These are phyloP conservation scores for Mola mola DNA, from an alignment of 2,113 vertebrate genomes.

Conservation along the genomic window DNA sequence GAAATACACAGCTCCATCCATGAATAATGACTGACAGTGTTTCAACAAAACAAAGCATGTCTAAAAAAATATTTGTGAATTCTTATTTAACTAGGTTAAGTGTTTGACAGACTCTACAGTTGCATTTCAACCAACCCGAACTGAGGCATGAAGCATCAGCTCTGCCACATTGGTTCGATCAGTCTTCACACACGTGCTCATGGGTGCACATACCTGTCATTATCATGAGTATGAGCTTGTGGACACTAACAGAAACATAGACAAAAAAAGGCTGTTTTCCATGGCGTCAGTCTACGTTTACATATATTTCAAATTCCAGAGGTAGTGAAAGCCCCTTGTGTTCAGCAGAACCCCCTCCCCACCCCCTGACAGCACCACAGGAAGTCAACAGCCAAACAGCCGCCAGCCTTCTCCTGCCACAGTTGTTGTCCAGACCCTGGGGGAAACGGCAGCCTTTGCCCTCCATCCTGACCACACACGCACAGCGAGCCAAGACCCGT, in stretches of 20 bases:
- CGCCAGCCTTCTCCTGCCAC: conserved; percentile 50
- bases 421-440: conserved; percentile 46
- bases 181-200: too few species aligned
- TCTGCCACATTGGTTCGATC: too few species aligned
- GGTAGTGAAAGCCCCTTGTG: conserved; percentile 36
- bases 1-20: conserved; percentile 12
- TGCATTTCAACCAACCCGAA: too few species aligned
- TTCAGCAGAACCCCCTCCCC: conserved; percentile 8
- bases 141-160: too few species aligned
- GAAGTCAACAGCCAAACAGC: conserved; percentile 67
- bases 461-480: conserved; percentile 31
- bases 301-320: conserved; percentile 49
- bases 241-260: too few species aligned
- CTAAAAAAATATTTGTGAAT: too few species aligned
- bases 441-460: conserved; percentile 34
- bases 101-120: too few species aligned
- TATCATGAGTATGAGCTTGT: too few species aligned
- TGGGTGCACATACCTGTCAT: background rate
- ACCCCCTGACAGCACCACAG: conserved; percentile 40
- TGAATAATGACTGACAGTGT: background rate
- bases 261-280: conserved; percentile 19
- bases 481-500: conserved; percentile 1
- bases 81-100: too few species aligned
- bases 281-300: conserved; percentile 22
- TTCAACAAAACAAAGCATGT: background rate